Evolutionary conservation across 2,113 vertebrate genomes (phyloP).

Genomic region (Notothenia coriiceps): DNA sequence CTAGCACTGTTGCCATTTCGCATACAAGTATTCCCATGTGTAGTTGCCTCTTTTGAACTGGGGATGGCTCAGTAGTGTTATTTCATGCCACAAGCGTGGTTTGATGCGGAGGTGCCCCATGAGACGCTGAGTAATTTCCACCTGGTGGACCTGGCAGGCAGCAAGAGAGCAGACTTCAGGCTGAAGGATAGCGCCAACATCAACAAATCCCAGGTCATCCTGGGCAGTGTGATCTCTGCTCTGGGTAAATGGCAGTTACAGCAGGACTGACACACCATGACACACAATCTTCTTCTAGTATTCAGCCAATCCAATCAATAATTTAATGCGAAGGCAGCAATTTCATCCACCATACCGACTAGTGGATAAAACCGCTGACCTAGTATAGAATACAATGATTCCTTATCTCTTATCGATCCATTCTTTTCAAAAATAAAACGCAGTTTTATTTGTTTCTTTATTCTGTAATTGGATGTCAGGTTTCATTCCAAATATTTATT

Average conservation of each 20-base stretch:
- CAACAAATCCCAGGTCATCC: conserved; percentile 95
- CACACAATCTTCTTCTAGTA: conserved; percentile 1
- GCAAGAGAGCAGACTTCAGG: conserved; percentile 91
- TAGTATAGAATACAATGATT: too few relatives aligned
- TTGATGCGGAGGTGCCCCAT: conserved; percentile 91
- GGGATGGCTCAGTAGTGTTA: conserved; percentile 16
- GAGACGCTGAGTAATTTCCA: conserved; percentile 97
- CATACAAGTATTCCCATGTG: conserved; percentile 33
- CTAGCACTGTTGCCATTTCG: conserved; percentile 22
- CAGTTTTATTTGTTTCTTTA: neutral
- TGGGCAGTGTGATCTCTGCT: conserved; percentile 96
- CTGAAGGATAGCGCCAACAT: conserved; percentile 97
- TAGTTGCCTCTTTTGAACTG: conserved; percentile 43
- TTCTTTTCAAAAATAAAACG: conserved; percentile 4
- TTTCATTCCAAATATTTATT: neutral
- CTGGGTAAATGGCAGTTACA: conserved; percentile 85
- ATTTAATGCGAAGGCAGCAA: neutral
- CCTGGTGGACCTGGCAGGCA: conserved; percentile 96
- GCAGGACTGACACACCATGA: conserved; percentile 34
- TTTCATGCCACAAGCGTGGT: conserved; percentile 86
- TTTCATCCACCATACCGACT: neutral
- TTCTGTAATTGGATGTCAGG: too few relatives aligned
- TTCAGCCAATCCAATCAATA: neutral
- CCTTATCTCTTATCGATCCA: too few relatives aligned
- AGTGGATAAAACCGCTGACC: too few relatives aligned